phyloP scores from a whole-genome alignment of 2,888 invertebrate genomes.

The Amblyjoppa fuscipennis region DNA sequence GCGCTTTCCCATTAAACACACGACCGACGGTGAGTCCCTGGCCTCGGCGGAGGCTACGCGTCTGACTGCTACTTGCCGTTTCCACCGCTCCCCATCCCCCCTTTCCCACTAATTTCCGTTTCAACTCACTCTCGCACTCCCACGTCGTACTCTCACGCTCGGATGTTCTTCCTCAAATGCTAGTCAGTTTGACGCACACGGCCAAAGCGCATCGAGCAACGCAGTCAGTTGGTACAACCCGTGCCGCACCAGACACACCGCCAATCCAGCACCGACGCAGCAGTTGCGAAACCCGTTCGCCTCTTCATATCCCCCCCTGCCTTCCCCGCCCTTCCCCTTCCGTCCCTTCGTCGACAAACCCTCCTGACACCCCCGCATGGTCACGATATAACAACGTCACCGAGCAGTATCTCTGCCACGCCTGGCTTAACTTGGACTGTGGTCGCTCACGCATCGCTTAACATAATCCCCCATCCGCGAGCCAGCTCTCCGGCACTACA shows the following conservation, averaged over 20 bases:
- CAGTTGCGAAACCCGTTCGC: slow-evolving; percentile 16
- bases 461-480: slow-evolving; percentile 80
- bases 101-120: slow-evolving; percentile 15
- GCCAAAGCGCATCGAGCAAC: neutral
- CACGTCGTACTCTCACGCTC: slow-evolving; percentile 26
- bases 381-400: slow-evolving; percentile 79
- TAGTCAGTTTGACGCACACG: slow-evolving; percentile 1
- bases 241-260: slow-evolving; percentile 2
- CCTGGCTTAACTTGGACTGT: slow-evolving; percentile 82
- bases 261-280: neutral
- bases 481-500: slow-evolving; percentile 69
- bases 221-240: slow-evolving; percentile 30
- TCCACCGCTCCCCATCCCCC: slow-evolving; percentile 3
- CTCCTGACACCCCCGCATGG: slow-evolving; percentile 36
- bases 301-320: neutral
- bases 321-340: neutral
- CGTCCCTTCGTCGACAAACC: slow-evolving; percentile 1
- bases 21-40: slow-evolving; percentile 50
- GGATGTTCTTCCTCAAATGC: slow-evolving; percentile 30
- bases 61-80: slow-evolving; percentile 37
- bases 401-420: slow-evolving; percentile 84
- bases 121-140: slow-evolving; percentile 20
- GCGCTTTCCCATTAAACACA: slow-evolving; percentile 68
- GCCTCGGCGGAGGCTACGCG: slow-evolving; percentile 17
- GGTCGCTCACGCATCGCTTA: slow-evolving; percentile 84